These are phyloP conservation scores for Schizothorax lantsangensis DNA, from an alignment of 2,797 vertebrate species.

Conservation along the genomic window DNA sequence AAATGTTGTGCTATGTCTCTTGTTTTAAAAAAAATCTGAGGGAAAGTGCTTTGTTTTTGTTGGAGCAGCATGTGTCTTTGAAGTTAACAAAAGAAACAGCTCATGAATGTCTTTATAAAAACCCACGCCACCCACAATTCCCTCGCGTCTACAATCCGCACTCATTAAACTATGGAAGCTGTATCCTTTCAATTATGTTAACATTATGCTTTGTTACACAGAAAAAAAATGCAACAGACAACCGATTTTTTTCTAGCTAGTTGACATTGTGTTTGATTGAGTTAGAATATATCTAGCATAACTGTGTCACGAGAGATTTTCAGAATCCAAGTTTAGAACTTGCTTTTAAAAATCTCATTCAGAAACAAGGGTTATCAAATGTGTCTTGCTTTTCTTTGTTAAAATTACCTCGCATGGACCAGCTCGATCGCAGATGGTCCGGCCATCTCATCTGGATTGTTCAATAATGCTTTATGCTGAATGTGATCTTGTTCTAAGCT, in stretches of 20 bases:
- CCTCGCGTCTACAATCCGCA: slow-evolving; percentile 53
- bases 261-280: background rate
- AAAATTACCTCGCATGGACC: background rate
- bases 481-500: background rate
- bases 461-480: background rate
- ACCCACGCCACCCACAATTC: slow-evolving; percentile 38
- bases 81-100: slow-evolving; percentile 69
- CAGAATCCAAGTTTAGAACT: slow-evolving; percentile 1
- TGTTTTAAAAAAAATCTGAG: slow-evolving; percentile 54
- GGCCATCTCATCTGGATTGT: background rate
- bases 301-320: background rate
- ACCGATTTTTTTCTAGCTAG: background rate
- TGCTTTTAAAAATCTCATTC: background rate
- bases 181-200: background rate
- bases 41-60: slow-evolving; percentile 38
- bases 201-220: background rate
- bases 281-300: background rate
- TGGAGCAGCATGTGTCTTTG: slow-evolving; percentile 32
- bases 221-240: background rate
- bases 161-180: background rate
- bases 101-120: slow-evolving; percentile 72
- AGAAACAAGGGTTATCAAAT: slow-evolving; percentile 6
- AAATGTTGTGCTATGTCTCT: slow-evolving; percentile 38
- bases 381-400: background rate
- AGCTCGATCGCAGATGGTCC: background rate